Conservation (phyloP, 2,113 vertebrate genomes). For the Pluvianellus socialis region DNA sequence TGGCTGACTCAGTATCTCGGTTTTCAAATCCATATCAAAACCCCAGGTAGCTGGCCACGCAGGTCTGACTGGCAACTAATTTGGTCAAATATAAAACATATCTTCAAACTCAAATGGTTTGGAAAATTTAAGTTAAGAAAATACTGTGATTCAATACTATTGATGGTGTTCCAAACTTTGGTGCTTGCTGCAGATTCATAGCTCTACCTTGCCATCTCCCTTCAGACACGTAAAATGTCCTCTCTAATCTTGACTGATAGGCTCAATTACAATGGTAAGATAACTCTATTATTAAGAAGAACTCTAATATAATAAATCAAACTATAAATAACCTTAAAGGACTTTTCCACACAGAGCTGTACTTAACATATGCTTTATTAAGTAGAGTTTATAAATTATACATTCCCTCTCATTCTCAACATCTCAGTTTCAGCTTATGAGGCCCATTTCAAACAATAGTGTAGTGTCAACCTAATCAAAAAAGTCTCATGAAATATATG, state of each 20-base stretch:
- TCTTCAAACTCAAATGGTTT: not conserved
- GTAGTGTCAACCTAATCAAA: constrained; percentile 58
- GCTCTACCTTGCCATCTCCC: constrained; percentile 22
- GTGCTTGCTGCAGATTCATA: constrained; percentile 28
- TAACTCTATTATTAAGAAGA: constrained; percentile 74
- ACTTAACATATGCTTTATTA: constrained; percentile 69
- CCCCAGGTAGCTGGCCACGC: not conserved
- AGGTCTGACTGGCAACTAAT: not conserved
- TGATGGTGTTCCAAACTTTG: not conserved
- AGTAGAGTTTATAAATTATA: constrained; percentile 72
- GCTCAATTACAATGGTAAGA: constrained; percentile 71
- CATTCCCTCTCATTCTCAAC: constrained; percentile 48
- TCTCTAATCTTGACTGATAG: constrained; percentile 66
- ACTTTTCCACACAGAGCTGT: constrained; percentile 53
- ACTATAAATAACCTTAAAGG: constrained; percentile 72
- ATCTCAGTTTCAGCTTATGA: constrained; percentile 42
- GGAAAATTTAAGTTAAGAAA: constrained; percentile 1
- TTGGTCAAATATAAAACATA: not conserved
- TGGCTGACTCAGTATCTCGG: not conserved
- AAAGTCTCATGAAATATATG: constrained; percentile 32
- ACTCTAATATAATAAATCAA: constrained; percentile 72
- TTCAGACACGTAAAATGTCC: constrained; percentile 38
- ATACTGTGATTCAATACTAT: not conserved
- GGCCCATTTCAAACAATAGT: constrained; percentile 57
- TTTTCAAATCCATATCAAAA: not conserved